Base-by-base conservation (phyloP, 2,113 vertebrate species). In the Mesitornis unicolor region DNA sequence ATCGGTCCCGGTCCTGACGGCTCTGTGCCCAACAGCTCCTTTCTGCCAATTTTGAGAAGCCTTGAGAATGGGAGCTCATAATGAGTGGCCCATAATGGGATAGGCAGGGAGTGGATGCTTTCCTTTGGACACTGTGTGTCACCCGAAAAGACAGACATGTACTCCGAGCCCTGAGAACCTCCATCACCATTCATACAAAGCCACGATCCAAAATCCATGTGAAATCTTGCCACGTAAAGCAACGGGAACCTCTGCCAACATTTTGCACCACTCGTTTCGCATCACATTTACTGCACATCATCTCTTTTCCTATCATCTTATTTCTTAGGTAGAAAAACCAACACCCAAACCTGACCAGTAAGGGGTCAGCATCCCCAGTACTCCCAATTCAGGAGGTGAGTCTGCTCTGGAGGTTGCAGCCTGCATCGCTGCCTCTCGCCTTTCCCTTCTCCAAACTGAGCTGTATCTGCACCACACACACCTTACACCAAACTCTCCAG, bases 241-340 rank as follows among this genome's bases (percentile, higher is more conserved):
- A 19, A 29, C 3, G 0, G 17, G 11, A 68, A 21, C 57, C 16
- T 33, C 13, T n/a, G 31, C 24, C 24, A 22, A 17, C 29, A 9
- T 12, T 51, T 31, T 31, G 33, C 7, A 15, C 28, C 1, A 1
- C 29, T 7, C 1, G 0, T 63, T 63, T 50, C 33, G 35, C 43
- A 18, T 15, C 45, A 15, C 6, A 4, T 15, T 22, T 17, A 11
- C 53, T 4, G 9, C 21, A 7, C 48, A 3, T 14, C 10, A 1
- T 13, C 36, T 57, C 50, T 65, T 56, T 24, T 45, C 43, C 11
- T 33, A 56, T 31, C 18, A 3, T 7, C 25, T 63, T 77, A 43
- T 24, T 36, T 29, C 40, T 61, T n/a, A 54, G 15, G n/a, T 18
- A 61, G 35, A 14, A 42, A 70, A 42, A 26, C 45, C 25, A 56